Evolutionary conservation across 1,140 invertebrate species (phyloP).

Genomic region (Mya arenaria): DNA sequence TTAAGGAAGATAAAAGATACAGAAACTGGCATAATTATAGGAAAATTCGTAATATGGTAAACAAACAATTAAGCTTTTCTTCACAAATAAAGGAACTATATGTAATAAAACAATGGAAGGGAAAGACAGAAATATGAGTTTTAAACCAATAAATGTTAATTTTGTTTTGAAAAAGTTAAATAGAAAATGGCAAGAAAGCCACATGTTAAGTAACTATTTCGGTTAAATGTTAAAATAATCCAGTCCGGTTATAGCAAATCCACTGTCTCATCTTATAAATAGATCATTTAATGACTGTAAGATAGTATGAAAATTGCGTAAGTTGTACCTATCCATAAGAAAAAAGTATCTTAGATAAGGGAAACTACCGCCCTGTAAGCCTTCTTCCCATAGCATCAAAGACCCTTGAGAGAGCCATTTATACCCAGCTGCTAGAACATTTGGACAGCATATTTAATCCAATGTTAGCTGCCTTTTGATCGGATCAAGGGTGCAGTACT

Average conservation of each 20-base stretch:
- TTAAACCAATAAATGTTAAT: neutral
- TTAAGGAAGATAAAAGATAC: too few relatives aligned
- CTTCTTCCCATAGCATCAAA: slow-evolving; percentile 27
- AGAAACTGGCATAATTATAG: too few relatives aligned
- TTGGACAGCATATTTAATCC: slow-evolving; percentile 29
- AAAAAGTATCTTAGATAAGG: slow-evolving; percentile 30
- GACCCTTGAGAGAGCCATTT: slow-evolving; percentile 44
- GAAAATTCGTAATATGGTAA: too few relatives aligned
- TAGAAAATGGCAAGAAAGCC: slow-evolving; percentile 61
- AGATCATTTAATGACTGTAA: neutral
- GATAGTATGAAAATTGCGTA: too few relatives aligned
- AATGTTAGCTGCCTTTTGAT: slow-evolving; percentile 23
- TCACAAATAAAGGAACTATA: slow-evolving; percentile 14
- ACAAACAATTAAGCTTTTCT: too few relatives aligned
- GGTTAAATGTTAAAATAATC: too few relatives aligned
- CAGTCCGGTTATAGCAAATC: too few relatives aligned
- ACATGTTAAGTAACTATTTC: neutral
- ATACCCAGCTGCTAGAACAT: slow-evolving; percentile 3
- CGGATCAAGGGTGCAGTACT: slow-evolving; percentile 20
- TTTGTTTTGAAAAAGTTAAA: neutral
- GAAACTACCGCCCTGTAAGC: slow-evolving; percentile 33
- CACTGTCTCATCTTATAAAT: neutral
- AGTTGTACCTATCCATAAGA: too few relatives aligned
- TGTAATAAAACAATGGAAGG: neutral
- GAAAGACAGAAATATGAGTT: neutral